Evolutionary conservation across 2,797 vertebrate species (phyloP).

Genomic region (Malacoraja senta): DNA sequence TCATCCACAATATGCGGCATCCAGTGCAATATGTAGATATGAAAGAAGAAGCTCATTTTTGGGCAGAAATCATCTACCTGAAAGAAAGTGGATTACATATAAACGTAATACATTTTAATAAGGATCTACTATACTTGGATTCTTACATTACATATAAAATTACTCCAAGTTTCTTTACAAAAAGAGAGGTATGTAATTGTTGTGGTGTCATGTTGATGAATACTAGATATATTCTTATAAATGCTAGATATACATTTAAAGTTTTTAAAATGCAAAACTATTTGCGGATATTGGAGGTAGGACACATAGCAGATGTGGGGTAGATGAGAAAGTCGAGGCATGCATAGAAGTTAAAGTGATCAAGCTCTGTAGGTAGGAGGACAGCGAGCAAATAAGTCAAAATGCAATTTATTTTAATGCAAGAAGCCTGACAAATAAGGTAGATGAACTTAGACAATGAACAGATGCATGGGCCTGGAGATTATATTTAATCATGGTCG

Average conservation of each 20-base stretch:
- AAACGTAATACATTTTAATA: not conserved
- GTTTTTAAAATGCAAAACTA: not conserved
- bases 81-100: not conserved
- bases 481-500: no score
- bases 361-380: no score
- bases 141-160: not conserved
- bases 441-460: no score
- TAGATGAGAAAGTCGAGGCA: no score
- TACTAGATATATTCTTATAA: not conserved
- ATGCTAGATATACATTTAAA: not conserved
- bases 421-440: no score
- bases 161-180: not conserved
- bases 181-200: not conserved
- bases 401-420: no score
- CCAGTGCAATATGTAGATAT: conserved; percentile 21
- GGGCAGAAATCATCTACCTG: not conserved
- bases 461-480: no score
- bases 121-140: not conserved
- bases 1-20: not conserved
- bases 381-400: no score
- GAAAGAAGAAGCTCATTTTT: not conserved
- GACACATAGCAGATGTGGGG: no score
- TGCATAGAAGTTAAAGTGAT: no score
- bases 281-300: no score
- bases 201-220: not conserved